A percentile compares a stretch with the other conserved stretches of the same genome.
Conservation (phyloP, 2,797 vertebrate species). For the Scyliorhinus canicula region DNA sequence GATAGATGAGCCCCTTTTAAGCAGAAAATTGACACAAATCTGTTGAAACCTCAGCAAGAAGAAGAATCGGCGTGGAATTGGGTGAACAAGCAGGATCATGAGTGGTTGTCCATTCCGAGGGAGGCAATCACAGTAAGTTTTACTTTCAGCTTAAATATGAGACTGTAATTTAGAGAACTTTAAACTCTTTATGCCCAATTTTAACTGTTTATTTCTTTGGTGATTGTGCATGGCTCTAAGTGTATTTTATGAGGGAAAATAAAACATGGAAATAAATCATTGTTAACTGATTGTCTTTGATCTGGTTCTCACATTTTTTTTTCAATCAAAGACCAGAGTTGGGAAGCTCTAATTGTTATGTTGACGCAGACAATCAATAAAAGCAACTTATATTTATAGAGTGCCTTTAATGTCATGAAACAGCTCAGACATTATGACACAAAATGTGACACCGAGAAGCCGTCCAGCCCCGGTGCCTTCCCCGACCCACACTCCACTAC, state of each 20-base stretch:
- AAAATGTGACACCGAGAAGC: too few relatives aligned
- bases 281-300: background rate
- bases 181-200: background rate
- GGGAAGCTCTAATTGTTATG: background rate
- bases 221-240: background rate
- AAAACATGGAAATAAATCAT: background rate
- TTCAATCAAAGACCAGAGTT: background rate
- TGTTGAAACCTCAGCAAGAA: background rate
- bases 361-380: background rate
- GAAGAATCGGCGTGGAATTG: background rate
- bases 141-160: background rate
- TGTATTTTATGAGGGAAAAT: background rate
- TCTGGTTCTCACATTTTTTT: background rate
- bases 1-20: background rate
- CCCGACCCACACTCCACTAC: too few relatives aligned
- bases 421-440: too few relatives aligned
- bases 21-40: background rate
- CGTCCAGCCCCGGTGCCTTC: too few relatives aligned
- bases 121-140: conserved; percentile 57
- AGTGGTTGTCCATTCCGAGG: conserved; percentile 58
- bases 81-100: conserved; percentile 47
- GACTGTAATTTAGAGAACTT: background rate
- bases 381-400: too few relatives aligned
- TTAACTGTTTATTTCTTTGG: background rate
- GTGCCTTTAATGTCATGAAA: too few relatives aligned